These are phyloP conservation scores for Lasioglossum leucozonium DNA, from an alignment of 2,888 invertebrate genomes.

Conservation along the genomic window DNA sequence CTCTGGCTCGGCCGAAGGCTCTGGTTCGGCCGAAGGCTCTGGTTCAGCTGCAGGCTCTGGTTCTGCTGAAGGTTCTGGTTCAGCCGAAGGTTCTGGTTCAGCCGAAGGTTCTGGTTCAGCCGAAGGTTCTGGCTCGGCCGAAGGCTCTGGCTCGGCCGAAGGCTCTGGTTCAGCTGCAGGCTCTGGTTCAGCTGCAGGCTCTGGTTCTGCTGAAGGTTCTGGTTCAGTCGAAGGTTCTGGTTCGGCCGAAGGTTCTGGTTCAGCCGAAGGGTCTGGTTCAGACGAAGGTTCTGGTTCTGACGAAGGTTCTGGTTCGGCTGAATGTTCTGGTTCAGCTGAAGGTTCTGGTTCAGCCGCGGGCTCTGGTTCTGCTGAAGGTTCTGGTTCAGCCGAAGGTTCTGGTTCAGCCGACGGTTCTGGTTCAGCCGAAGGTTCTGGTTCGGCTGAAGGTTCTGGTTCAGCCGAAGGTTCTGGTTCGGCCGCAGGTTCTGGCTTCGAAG, in stretches of 20 bases:
- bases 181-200: not conserved
- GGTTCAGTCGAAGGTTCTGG: not conserved
- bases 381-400: slow-evolving; percentile 52
- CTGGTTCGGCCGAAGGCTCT: slow-evolving; percentile 55
- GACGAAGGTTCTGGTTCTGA: slow-evolving; percentile 50
- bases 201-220: not conserved
- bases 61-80: slow-evolving; percentile 69
- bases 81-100: slow-evolving; percentile 60
- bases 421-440: slow-evolving; percentile 10
- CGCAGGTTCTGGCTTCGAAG: slow-evolving; percentile 9
- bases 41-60: slow-evolving; percentile 50
- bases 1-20: slow-evolving; percentile 66
- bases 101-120: slow-evolving; percentile 62
- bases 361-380: slow-evolving; percentile 34
- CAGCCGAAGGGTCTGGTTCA: slow-evolving; percentile 12
- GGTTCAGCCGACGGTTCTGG: slow-evolving; percentile 32
- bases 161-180: slow-evolving; percentile 20
- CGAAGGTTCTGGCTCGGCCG: slow-evolving; percentile 57
- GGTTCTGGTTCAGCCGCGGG: slow-evolving; percentile 72
- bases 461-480: not conserved
- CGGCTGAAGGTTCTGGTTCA: slow-evolving; percentile 5
- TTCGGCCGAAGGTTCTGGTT: not conserved
- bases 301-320: slow-evolving; percentile 35
- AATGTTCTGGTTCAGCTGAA: slow-evolving; percentile 69
- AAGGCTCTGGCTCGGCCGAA: slow-evolving; percentile 68